Percentiles rank a stretch among this genome's conserved stretches.
Evolutionary conservation across 2,888 invertebrate genomes (phyloP).

Genomic region (Hydrotaea cyrtoneurina): DNA sequence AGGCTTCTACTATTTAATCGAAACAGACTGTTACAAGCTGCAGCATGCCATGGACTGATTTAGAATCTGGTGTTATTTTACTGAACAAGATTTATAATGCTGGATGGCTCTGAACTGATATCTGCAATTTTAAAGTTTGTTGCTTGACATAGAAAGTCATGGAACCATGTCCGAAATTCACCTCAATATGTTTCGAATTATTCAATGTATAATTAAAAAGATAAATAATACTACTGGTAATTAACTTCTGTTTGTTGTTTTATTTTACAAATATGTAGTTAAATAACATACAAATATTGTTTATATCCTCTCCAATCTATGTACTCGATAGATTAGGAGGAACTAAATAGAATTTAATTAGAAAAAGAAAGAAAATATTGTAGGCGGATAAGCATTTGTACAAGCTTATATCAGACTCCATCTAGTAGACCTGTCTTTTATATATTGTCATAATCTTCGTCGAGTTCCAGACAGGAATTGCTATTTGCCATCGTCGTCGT

Average conservation of each 20-base stretch:
- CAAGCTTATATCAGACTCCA: not conserved
- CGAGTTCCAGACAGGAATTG: constrained; percentile 78
- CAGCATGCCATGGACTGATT: no score
- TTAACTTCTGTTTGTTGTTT: not conserved
- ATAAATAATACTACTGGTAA: no score
- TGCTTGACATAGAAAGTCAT: no score
- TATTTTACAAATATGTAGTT: constrained; percentile 23
- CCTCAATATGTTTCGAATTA: no score
- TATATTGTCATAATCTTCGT: constrained; percentile 81
- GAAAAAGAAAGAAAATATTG: constrained; percentile 12
- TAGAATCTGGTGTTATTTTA: no score
- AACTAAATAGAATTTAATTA: constrained; percentile 15
- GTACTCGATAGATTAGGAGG: not conserved
- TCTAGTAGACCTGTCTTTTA: constrained; percentile 68
- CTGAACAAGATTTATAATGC: no score
- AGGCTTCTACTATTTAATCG: no score
- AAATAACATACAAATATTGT: constrained; percentile 2
- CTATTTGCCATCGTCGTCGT: constrained; percentile 68
- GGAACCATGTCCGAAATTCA: no score
- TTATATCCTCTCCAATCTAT: not conserved
- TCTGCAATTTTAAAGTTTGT: no score
- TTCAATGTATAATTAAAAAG: no score
- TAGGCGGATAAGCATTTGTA: not conserved
- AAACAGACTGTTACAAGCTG: no score
- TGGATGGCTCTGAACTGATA: no score